A percentile compares a stretch with the other conserved stretches of the same genome.
These are phyloP conservation scores for Muscina levida DNA, from an alignment of 2,888 invertebrate species.

Conservation along the genomic window DNA sequence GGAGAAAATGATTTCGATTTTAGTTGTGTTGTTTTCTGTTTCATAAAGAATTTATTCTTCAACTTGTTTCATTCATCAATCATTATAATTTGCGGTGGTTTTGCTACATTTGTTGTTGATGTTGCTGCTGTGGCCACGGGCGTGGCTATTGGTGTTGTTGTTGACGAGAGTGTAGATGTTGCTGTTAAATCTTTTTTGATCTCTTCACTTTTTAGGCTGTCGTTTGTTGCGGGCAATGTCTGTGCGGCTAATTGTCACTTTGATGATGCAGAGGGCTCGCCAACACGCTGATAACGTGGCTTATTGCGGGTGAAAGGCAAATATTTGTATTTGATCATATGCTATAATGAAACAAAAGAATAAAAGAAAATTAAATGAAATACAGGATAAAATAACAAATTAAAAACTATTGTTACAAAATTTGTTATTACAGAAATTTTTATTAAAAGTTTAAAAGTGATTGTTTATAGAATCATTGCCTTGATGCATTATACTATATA, in stretches of 20 bases:
- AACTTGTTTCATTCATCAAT: constrained; percentile 73
- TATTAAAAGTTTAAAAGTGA: too few relatives aligned
- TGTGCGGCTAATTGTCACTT: constrained; percentile 82
- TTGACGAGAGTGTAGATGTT: constrained; percentile 67
- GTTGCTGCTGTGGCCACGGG: constrained; percentile 70
- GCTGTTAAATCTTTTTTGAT: constrained; percentile 65
- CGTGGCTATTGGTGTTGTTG: constrained; percentile 68
- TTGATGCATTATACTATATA: too few relatives aligned
- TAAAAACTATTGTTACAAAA: neutral
- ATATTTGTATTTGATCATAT: constrained; percentile 99
- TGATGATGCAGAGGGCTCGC: constrained; percentile 72
- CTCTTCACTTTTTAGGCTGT: constrained; percentile 65
- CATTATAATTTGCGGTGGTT: constrained; percentile 79
- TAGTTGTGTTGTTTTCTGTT: constrained; percentile 52
- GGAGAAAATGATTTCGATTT: constrained; percentile 52
- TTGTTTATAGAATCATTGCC: too few relatives aligned
- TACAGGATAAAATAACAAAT: constrained; percentile 6
- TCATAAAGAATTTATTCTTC: constrained; percentile 60
- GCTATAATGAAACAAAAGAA: constrained; percentile 85
- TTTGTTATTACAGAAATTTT: too few relatives aligned
- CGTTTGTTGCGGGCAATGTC: constrained; percentile 75
- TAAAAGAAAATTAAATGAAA: constrained; percentile 32
- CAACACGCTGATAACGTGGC: constrained; percentile 91
- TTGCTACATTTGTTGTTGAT: constrained; percentile 69
- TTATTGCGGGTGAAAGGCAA: constrained; percentile 99